A percentile compares a stretch with the other conserved stretches of the same genome.
Evolutionary conservation across 2,113 vertebrate species (phyloP).

Genomic region (Cavia porcellus): DNA sequence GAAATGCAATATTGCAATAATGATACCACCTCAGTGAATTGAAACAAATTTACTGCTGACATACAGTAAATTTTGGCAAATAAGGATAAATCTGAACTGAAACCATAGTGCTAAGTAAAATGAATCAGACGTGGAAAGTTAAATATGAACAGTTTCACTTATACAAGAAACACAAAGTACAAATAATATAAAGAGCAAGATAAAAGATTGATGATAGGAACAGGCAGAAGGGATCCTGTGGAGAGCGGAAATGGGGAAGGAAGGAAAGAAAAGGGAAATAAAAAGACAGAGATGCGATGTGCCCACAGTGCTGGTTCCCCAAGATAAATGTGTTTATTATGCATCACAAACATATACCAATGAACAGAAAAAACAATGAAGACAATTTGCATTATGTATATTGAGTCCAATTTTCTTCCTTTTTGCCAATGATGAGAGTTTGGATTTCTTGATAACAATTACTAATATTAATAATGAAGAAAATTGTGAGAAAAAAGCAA

Average conservation of each 20-base stretch:
- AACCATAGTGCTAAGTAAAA: background rate
- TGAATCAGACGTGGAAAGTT: background rate
- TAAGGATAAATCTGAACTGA: background rate
- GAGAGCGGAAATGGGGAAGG: background rate
- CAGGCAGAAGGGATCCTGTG: background rate
- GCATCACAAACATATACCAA: background rate
- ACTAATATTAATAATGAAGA: background rate
- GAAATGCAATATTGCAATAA: background rate
- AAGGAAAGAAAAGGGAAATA: background rate
- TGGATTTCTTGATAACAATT: background rate
- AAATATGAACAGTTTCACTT: background rate
- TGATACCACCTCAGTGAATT: background rate
- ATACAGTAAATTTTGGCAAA: background rate
- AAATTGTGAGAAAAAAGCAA: background rate
- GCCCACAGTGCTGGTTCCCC: background rate
- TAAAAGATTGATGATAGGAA: background rate
- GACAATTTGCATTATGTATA: background rate
- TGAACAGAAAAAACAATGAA: conserved; percentile 1
- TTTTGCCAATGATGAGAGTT: background rate
- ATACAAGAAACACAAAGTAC: background rate
- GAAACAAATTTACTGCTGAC: background rate
- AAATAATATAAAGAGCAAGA: background rate
- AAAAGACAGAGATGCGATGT: background rate
- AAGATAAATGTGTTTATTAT: background rate
- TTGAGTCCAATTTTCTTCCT: background rate